A percentile compares a stretch with the other conserved stretches of the same genome.
Evolutionary conservation across 2,113 vertebrate genomes (phyloP).

Genomic region (Arothron firmamentum): DNA sequence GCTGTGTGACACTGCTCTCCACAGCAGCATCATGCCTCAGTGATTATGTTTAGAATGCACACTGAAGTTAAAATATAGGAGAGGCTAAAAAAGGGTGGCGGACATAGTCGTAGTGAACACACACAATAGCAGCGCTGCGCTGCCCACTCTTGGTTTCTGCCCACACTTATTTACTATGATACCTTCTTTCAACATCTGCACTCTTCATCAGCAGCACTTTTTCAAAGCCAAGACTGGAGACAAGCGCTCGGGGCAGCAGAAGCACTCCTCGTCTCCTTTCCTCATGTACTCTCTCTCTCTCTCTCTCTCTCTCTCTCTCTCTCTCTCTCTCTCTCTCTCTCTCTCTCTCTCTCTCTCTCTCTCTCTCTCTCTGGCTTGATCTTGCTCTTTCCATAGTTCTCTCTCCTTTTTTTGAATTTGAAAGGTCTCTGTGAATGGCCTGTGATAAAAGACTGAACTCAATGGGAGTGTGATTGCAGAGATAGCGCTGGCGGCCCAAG

Average conservation of each 20-base stretch:
- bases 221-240: conserved; percentile 52
- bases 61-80: conserved; percentile 14
- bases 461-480: conserved; percentile 63
- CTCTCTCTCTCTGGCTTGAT: conserved; percentile 44
- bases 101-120: conserved; percentile 35
- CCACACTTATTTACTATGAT: conserved; percentile 12
- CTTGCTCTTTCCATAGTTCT: conserved; percentile 6
- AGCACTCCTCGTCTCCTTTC: conserved; percentile 61
- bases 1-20: conserved; percentile 6
- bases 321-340: too few species aligned
- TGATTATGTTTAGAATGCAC: conserved; percentile 31
- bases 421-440: conserved; percentile 67
- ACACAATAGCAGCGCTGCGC: conserved; percentile 39
- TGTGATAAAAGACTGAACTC: conserved; percentile 65
- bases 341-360: too few species aligned
- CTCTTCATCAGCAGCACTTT: conserved; percentile 55
- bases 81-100: conserved; percentile 18
- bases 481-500: conserved; percentile 52
- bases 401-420: conserved; percentile 35
- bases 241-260: conserved; percentile 58
- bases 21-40: conserved; percentile 34
- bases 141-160: conserved; percentile 13
- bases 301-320: conserved; percentile 3
- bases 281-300: conserved; percentile 40
- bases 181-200: conserved; percentile 57